Percentiles rank a stretch among this genome's conserved stretches.
These are phyloP conservation scores for Amblyjoppa proteus DNA, from an alignment of 2,888 invertebrate genomes.

Conservation along the genomic window DNA sequence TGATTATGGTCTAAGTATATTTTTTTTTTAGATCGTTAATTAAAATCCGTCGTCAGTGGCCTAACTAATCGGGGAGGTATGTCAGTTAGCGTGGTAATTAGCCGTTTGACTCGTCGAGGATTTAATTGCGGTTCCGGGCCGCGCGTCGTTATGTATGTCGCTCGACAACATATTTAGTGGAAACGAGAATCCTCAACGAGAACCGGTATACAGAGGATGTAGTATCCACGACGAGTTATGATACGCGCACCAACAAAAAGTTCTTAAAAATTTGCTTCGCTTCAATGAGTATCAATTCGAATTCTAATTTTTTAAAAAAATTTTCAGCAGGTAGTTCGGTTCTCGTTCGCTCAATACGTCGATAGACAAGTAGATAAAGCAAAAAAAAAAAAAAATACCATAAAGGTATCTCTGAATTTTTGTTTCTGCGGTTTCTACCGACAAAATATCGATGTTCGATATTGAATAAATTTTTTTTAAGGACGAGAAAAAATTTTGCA, in stretches of 20 bases:
- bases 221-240: constrained; percentile 19
- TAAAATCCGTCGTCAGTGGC: constrained; percentile 24
- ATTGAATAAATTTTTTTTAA: background rate
- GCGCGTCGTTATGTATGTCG: constrained; percentile 15
- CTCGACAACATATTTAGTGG: constrained; percentile 61
- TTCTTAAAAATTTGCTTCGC: background rate
- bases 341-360: background rate
- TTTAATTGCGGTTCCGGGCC: constrained; percentile 52
- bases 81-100: constrained; percentile 59
- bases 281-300: background rate
- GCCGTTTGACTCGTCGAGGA: constrained; percentile 56
- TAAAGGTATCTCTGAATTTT: background rate
- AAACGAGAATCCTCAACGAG: constrained; percentile 45
- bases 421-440: background rate
- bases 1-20: no score
- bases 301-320: background rate
- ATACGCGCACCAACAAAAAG: constrained; percentile 14
- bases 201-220: constrained; percentile 57
- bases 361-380: background rate
- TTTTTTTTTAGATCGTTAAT: no score
- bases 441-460: background rate
- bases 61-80: constrained; percentile 57
- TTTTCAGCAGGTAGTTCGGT: background rate
- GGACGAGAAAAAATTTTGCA: background rate
- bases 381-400: background rate